Percentiles rank a stretch among this genome's conserved stretches.
These are phyloP conservation scores for Myiothlypis chrysogaster DNA, from an alignment of 2,797 vertebrate genomes.

Conservation along the genomic window DNA sequence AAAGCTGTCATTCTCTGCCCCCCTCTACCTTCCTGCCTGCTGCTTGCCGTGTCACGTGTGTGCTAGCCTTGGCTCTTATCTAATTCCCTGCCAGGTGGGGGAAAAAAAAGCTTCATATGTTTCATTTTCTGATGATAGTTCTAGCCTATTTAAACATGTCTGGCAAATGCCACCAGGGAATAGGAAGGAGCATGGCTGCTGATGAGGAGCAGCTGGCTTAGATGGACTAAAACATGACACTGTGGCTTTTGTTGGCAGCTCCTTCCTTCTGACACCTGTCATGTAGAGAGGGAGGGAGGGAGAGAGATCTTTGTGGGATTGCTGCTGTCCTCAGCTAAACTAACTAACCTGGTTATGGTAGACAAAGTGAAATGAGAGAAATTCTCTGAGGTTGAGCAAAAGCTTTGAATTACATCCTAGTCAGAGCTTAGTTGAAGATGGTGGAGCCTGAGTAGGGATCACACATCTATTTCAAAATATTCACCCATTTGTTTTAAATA, in stretches of 20 bases:
- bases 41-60: neutral
- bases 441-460: neutral
- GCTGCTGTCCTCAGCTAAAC: neutral
- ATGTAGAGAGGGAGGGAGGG: neutral
- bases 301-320: neutral
- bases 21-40: neutral
- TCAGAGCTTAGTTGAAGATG: neutral
- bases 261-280: constrained; percentile 43
- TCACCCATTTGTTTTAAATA: neutral
- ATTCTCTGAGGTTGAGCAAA: neutral
- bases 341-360: neutral
- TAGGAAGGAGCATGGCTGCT: neutral
- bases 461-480: neutral
- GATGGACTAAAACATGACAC: neutral
- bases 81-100: neutral
- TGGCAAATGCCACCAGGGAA: neutral
- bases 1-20: neutral
- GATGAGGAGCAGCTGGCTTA: constrained; percentile 27
- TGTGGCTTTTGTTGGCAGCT: constrained; percentile 46
- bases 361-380: neutral
- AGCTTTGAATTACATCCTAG: neutral
- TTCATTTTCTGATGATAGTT: neutral
- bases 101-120: neutral
- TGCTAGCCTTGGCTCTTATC: neutral
- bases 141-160: neutral